phyloP scores from a whole-genome alignment of 2,113 vertebrate species.

The Hemicordylus capensis region DNA sequence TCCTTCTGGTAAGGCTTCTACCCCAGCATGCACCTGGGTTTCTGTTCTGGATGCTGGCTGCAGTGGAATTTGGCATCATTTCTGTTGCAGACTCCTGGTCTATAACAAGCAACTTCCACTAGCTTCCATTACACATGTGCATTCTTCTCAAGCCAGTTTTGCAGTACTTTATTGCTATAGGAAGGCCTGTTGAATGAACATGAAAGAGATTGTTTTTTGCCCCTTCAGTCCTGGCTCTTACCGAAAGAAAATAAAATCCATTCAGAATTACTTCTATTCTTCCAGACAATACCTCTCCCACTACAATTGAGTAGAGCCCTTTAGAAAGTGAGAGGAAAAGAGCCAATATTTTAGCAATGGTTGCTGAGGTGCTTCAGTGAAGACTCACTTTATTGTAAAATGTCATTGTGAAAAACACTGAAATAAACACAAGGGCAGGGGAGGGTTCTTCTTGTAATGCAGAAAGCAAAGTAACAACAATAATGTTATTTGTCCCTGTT shows the following conservation, averaged over 20 bases:
- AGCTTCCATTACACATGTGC: neutral
- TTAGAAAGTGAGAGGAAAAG: constrained; percentile 65
- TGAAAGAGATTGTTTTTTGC: constrained; percentile 58
- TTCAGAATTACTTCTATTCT: constrained; percentile 74
- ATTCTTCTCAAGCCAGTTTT: constrained; percentile 21
- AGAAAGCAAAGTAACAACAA: constrained; percentile 66
- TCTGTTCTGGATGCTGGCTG: neutral
- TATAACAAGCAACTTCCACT: constrained; percentile 15
- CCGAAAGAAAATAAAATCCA: neutral
- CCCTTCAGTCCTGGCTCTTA: constrained; percentile 42
- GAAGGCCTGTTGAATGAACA: constrained; percentile 45
- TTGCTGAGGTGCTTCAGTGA: constrained; percentile 64
- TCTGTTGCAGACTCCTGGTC: neutral
- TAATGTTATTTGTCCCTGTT: constrained; percentile 62
- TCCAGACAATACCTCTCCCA: constrained; percentile 69
- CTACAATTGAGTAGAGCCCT: constrained; percentile 72
- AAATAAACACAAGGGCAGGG: constrained; percentile 77
- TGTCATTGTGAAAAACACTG: constrained; percentile 74
- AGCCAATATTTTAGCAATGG: constrained; percentile 76
- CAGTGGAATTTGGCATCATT: neutral
- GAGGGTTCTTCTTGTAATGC: constrained; percentile 68
- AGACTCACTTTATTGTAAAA: constrained; percentile 77
- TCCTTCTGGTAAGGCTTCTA: neutral
- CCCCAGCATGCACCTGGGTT: too few species aligned
- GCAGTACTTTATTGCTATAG: neutral